Base-by-base conservation (phyloP, 1,140 invertebrate species). In the Adoxophyes honmai region DNA sequence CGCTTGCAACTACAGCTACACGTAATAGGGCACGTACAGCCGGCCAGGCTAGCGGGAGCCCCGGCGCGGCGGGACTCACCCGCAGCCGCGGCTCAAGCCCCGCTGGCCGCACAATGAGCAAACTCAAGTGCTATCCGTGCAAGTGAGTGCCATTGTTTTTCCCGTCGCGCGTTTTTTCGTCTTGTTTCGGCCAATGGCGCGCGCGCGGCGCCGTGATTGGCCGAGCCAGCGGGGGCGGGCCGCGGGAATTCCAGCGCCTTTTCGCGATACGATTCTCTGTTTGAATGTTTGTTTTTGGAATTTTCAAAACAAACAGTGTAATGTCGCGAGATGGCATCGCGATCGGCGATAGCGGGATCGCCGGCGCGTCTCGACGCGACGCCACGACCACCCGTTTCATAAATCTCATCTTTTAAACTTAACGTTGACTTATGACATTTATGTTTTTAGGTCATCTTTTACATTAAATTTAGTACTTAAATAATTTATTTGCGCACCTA, bases 81-180 rank as follows among this genome's bases (percentile, higher is more conserved):
- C 13, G 37, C n/a, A 15, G 39, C 15, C 5, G 37, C 6, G 4
- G 14, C 37, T 1, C 37, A 1, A 10, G 8, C 39, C 13, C 15
- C 9, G 10, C 39, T 21, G 39, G 11, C 11, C 9, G 35, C 38
- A 62, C 65, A 61, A 59, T 61, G 34, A 52, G 42, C 52, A 39
- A n/a, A 39, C 64, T 68, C 65, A 56, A 76, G 71, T 75, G 64
- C 68, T 70, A 62, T 59, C 56, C 64, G 62, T 61, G 68, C 73
- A 66, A 75, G 67, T 62, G 74, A 77, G 70, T 81, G 78, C 78
- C 80, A 85, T 83, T 85, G 81, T 85, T 83, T 81, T 83, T 80
- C 75, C 57, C 59, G 59, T 55, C 65, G 57, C 61, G 57, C 66
- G 70, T 82, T 85, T 82, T 85, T 85, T 78, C 70, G 28, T 55